A percentile compares a stretch with the other conserved stretches of the same genome.
Evolutionary conservation across 1,140 invertebrate genomes (phyloP).

Genomic region (Drosophila prosaltans): DNA sequence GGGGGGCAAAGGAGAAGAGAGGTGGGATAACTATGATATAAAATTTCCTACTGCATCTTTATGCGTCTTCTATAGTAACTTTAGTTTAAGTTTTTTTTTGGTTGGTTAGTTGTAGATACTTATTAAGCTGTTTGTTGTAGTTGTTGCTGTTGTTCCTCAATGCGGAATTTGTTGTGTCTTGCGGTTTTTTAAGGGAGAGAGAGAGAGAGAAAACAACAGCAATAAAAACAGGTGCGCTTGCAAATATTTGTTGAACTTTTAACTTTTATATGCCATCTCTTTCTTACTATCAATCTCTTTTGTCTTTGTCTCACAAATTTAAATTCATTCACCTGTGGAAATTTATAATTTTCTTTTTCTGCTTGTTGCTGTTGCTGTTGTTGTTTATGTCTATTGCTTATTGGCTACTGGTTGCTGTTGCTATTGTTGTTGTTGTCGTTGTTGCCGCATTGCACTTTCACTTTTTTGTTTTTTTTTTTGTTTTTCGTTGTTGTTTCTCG

Average conservation of each 20-base stretch:
- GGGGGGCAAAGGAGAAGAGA: not conserved
- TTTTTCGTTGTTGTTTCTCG: conserved; percentile 3
- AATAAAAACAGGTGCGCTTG: conserved; percentile 50
- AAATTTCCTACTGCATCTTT: conserved; percentile 7
- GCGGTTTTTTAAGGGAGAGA: conserved; percentile 12
- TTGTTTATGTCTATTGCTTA: conserved; percentile 60
- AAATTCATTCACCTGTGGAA: conserved; percentile 75
- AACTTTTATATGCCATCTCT: conserved; percentile 36
- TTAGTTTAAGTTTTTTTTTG: conserved; percentile 22
- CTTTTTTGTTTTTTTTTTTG: conserved; percentile 47
- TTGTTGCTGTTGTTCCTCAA: conserved; percentile 41
- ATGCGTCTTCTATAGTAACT: conserved; percentile 9
- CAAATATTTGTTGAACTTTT: conserved; percentile 58
- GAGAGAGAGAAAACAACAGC: conserved; percentile 25
- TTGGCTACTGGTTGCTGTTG: conserved; percentile 73
- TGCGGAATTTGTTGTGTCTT: conserved; percentile 51
- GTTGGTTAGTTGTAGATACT: not conserved
- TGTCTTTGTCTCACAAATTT: conserved; percentile 40
- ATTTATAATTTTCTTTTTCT: conserved; percentile 52
- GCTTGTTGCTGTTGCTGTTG: conserved; percentile 26
- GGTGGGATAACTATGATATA: not conserved
- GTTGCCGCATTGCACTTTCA: conserved; percentile 73
- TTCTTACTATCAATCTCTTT: conserved; percentile 19
- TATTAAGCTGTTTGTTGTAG: not conserved
- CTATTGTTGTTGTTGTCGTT: conserved; percentile 50